These are phyloP conservation scores for Eolophus roseicapilla DNA, from an alignment of 2,113 vertebrate species.

Conservation along the genomic window DNA sequence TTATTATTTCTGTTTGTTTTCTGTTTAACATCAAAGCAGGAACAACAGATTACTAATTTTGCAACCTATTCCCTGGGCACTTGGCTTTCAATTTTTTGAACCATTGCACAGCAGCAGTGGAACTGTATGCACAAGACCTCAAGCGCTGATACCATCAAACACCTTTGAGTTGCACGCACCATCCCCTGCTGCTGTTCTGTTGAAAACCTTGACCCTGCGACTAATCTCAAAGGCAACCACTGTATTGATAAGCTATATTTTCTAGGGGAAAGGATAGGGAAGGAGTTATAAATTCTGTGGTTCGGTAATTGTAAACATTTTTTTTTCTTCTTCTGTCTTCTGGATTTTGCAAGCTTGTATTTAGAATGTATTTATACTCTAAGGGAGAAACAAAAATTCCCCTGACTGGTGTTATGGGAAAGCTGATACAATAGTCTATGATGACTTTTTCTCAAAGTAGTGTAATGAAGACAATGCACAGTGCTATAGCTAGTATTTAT, in stretches of 20 bases:
- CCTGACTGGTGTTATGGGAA: background rate
- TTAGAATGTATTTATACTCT: background rate
- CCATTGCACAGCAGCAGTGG: background rate
- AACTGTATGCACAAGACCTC: background rate
- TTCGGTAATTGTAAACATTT: background rate
- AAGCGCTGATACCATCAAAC: background rate
- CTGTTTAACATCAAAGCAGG: slow-evolving; percentile 45
- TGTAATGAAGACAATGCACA: background rate
- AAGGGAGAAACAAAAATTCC: background rate
- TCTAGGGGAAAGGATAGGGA: background rate
- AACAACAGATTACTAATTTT: slow-evolving; percentile 43
- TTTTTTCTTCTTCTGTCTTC: background rate
- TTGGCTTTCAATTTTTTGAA: slow-evolving; percentile 38
- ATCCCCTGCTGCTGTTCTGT: background rate
- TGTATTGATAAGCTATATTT: background rate
- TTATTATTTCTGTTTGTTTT: slow-evolving; percentile 41
- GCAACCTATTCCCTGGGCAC: background rate
- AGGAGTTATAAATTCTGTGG: background rate
- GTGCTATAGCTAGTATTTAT: background rate
- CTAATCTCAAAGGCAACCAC: background rate
- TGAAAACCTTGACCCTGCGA: background rate
- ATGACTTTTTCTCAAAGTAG: background rate
- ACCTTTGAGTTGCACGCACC: background rate
- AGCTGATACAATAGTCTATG: background rate
- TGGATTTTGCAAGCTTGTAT: background rate